Evolutionary conservation across 2,797 vertebrate genomes (phyloP), one percentile per base, ranked within the genome.

Genomic region (Falco peregrinus): DNA sequence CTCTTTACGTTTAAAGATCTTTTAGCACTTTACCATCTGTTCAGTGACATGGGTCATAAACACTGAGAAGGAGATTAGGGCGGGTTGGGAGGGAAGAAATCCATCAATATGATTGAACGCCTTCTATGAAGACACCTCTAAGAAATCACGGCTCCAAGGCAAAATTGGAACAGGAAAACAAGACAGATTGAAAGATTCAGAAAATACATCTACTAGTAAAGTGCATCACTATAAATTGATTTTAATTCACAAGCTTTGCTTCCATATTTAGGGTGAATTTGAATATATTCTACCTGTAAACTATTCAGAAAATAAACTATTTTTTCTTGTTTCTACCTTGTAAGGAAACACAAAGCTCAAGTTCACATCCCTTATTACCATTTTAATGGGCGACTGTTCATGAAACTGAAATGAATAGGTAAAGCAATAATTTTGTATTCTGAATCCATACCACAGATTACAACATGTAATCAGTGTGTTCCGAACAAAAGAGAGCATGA

Each of bases 1-100:
- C 94, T 83, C 97, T 95, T 96, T 96, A 92, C 37, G 84, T 95
- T 53, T 94, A 93, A 96, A 95, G 88, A 87, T 95, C 96, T 96
- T 90, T 45, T 65, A 83, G 79, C 54, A 82, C 88, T 85, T 96
- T 57, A 78, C 97, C 97, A 97, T 97, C 96, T 97, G 97, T 84
- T 94, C 96, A 84, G 81, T 68, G 86, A 19, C 89, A 71, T 5
- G 39, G 89, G 90, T 56, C 70, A 93, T 37, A 73, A 92, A 94
- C 84, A 69, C 50, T 33, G 54, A 84, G 82, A 86, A 60, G 89
- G 51, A 85, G 94, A 95, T 95, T 85, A 95, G 59, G 57, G 89
- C 78, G 89, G 69, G 89, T 77, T 76, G 51, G 69, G 56, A 73
- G 64, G 67, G 86, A 63, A 88, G 41, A 86, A 89, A 91, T 41